Base-by-base conservation (phyloP, 2,888 invertebrate species). In the Cremastobaeus sp. region DNA sequence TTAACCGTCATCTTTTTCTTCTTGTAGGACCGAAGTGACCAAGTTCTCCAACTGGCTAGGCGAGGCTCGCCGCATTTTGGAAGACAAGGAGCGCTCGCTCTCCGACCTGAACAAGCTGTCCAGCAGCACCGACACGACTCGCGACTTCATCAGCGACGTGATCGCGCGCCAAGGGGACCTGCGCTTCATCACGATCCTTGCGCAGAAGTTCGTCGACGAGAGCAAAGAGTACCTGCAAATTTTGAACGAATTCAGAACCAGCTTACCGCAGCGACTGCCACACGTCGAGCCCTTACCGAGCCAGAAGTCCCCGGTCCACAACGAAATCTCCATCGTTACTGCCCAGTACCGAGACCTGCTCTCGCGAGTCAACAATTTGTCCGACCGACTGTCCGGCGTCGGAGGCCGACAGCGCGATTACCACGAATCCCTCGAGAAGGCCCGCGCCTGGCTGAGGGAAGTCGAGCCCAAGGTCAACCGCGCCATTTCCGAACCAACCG, bases 121-220 rank as follows among this genome's bases (percentile, higher is more conserved):
- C 37, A 90, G 90, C 6, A 93, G 93, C 83, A 91, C 92, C 18
- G 95, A 96, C 77, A 92, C 93, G n/a, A 94, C 95, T 3, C 91
- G 95, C 28, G 96, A 96, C 82, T 96, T 97, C 86, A 94, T 96
- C 21, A 94, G 94, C 75, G 97, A 97, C 88, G 96, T 98, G 1
- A 96, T 98, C 83, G 95, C 96, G 0, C 98, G 98, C 85, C 97
- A 98, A 87, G 98, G 97, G 0, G 98, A 98, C 88, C 89, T 98
- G 21, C 90, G 98, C 65, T 98, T 98, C 88, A 96, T 98, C 79
- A 96, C 96, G 1, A 97, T 98, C 95, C 94, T 97, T 0, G 96
- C 96, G 0, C 97, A 97, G 89, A 97, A 97, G 88, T 98, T 97
- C 86, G 93, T 97, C 17, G 97, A 98, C 82, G 97, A 98, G 88